A percentile compares a stretch with the other conserved stretches of the same genome.
phyloP scores from a whole-genome alignment of 1,140 invertebrate species.

The Acyrthosiphon pisum region DNA sequence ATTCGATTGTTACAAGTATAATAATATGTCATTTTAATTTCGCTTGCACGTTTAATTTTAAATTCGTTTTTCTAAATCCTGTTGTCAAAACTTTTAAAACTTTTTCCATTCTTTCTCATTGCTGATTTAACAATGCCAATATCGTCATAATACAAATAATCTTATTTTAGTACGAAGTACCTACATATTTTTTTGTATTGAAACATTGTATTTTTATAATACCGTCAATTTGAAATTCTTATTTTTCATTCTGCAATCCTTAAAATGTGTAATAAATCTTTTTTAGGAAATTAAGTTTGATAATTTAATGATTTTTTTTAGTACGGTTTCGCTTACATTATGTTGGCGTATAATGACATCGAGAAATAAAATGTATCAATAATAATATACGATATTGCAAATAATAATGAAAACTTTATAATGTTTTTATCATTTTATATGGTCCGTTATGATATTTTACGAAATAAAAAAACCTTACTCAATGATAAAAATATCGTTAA shows the following conservation, averaged over 20 bases:
- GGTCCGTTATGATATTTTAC: not conserved
- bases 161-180: not conserved
- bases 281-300: not conserved
- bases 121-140: not conserved
- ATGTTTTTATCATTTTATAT: not conserved
- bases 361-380: not conserved
- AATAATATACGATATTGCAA: not conserved
- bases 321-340: not conserved
- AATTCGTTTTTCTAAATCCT: not conserved
- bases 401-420: not conserved
- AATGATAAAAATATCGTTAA: not conserved
- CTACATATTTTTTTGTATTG: not conserved
- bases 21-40: not conserved
- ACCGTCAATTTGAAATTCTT: not conserved
- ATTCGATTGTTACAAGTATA: not conserved
- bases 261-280: not conserved
- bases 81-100: not conserved
- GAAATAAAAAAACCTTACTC: not conserved
- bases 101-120: not conserved
- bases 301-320: constrained; percentile 2
- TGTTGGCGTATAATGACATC: not conserved
- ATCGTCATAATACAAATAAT: not conserved
- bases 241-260: not conserved
- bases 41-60: not conserved
- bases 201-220: not conserved